A percentile compares a stretch with the other conserved stretches of the same genome.
Conservation (phyloP, 2,888 invertebrate genomes). For the Pecten maximus region DNA sequence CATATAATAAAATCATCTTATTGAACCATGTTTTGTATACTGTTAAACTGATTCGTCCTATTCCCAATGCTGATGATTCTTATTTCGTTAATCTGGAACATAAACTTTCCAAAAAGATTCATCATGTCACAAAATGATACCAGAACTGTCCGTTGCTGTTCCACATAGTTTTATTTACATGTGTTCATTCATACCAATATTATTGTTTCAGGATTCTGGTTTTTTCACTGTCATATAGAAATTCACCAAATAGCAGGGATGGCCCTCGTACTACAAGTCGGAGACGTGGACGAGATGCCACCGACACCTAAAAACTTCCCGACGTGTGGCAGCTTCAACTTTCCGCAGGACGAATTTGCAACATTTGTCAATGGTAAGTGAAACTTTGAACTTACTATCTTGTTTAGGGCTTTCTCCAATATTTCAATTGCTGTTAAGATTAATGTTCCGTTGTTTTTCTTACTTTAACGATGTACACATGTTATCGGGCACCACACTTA, state of each 20-base stretch:
- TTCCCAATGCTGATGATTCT: too few relatives aligned
- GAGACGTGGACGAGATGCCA: constrained; percentile 54
- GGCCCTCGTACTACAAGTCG: constrained; percentile 71
- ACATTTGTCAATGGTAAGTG: background rate
- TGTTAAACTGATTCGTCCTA: too few relatives aligned
- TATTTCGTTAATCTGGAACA: too few relatives aligned
- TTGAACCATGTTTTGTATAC: too few relatives aligned
- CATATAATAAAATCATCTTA: too few relatives aligned
- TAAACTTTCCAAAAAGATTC: too few relatives aligned
- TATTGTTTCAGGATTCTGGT: constrained; percentile 61
- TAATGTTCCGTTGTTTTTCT: background rate
- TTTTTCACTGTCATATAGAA: constrained; percentile 74
- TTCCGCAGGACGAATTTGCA: constrained; percentile 39
- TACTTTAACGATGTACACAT: background rate
- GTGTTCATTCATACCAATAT: background rate
- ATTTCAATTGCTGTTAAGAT: too few relatives aligned
- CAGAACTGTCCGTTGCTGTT: too few relatives aligned
- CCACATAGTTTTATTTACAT: too few relatives aligned
- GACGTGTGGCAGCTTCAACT: constrained; percentile 61
- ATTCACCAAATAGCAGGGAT: constrained; percentile 71
- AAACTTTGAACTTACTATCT: background rate
- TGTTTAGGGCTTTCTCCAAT: background rate
- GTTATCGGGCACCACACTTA: background rate
- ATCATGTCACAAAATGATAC: too few relatives aligned
- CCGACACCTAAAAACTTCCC: constrained; percentile 62